phyloP scores from a whole-genome alignment of 2,797 vertebrate species.

The Menidia menidia region DNA sequence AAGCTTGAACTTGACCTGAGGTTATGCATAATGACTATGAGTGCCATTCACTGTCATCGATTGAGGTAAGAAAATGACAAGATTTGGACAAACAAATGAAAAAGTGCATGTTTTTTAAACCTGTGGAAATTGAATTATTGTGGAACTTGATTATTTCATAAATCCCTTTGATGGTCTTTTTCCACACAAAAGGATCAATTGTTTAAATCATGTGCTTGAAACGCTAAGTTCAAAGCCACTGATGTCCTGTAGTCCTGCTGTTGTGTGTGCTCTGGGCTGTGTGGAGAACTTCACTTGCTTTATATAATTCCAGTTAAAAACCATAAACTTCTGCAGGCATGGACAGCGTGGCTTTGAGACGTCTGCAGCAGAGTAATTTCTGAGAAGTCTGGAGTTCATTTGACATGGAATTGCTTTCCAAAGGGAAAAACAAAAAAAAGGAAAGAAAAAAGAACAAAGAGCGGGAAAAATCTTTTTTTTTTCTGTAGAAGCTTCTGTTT shows the following conservation, averaged over 20 bases:
- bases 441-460: conserved; percentile 5
- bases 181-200: background rate
- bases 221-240: too few relatives aligned
- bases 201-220: background rate
- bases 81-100: background rate
- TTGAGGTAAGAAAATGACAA: conserved; percentile 63
- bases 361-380: too few relatives aligned
- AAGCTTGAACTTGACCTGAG: conserved; percentile 1
- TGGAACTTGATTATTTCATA: background rate
- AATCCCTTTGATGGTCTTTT: background rate
- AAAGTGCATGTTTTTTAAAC: conserved; percentile 1
- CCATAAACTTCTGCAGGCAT: too few relatives aligned
- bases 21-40: conserved; percentile 57
- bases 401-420: conserved; percentile 5
- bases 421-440: background rate
- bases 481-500: background rate
- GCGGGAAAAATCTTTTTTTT: conserved; percentile 19
- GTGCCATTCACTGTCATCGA: conserved; percentile 50
- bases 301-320: too few relatives aligned
- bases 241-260: too few relatives aligned
- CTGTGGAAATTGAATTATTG: background rate
- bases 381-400: background rate
- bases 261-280: too few relatives aligned
- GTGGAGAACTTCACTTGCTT: too few relatives aligned
- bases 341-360: too few relatives aligned